Conservation (phyloP, 2,888 invertebrate species). For the Carterocephalus palaemon region DNA sequence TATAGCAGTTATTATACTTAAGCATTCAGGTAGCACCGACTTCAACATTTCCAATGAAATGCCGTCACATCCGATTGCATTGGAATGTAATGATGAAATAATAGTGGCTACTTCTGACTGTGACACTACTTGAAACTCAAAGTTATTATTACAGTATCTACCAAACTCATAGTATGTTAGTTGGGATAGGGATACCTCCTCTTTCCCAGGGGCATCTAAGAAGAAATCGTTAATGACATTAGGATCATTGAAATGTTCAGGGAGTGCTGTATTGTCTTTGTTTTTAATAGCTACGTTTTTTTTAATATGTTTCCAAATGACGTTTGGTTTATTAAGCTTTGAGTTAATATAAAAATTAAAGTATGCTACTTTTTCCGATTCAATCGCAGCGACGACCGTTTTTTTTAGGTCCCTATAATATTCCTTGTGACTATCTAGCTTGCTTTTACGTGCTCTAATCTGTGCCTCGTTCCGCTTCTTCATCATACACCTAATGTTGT, state of each 20-base stretch:
- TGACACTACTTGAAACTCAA: background rate
- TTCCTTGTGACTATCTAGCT: background rate
- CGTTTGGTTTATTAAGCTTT: background rate
- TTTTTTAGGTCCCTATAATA: constrained; percentile 10
- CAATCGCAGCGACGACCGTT: background rate
- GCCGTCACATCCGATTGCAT: no score
- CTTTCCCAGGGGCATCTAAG: background rate
- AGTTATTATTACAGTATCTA: no score
- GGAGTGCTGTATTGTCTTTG: background rate
- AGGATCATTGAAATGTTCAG: constrained; percentile 4
- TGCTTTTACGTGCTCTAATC: background rate
- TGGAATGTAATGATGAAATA: no score
- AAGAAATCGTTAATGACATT: constrained; percentile 5
- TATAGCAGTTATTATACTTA: no score
- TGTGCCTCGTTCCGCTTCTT: constrained; percentile 3
- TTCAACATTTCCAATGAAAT: no score
- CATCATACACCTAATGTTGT: constrained; percentile 13
- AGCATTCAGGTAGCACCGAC: no score
- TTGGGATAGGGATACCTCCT: no score
- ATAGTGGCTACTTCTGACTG: no score
- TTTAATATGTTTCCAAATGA: constrained; percentile 14
- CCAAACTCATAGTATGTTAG: no score
- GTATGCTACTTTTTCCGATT: constrained; percentile 7
- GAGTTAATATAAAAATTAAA: constrained; percentile 6
- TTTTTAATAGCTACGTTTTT: background rate